Conservation (phyloP, 2,797 vertebrate species). For the Urosaurus nigricauda region DNA sequence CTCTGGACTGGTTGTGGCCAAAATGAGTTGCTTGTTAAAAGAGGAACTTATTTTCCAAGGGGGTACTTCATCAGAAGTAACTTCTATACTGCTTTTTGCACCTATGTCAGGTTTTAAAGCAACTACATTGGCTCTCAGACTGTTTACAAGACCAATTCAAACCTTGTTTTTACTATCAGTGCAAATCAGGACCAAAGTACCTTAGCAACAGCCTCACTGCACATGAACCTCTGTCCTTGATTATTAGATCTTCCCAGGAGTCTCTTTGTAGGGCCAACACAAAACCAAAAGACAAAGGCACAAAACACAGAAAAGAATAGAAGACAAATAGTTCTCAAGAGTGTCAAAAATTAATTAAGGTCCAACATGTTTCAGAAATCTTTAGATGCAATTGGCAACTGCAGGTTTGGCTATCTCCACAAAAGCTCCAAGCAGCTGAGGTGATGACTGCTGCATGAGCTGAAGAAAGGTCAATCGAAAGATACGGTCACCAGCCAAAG, state of each 20-base stretch:
- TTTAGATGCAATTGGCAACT: background rate
- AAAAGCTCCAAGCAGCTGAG: background rate
- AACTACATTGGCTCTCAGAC: background rate
- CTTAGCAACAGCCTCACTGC: background rate
- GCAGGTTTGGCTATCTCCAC: background rate
- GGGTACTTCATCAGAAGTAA: background rate
- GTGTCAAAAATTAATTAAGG: background rate
- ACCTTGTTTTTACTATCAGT: background rate
- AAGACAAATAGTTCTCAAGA: background rate
- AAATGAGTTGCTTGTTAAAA: background rate
- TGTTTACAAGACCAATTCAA: background rate
- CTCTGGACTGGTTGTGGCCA: background rate
- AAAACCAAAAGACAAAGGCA: background rate
- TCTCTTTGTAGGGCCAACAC: background rate
- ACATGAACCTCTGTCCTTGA: background rate
- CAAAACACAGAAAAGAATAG: background rate
- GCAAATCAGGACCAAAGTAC: background rate
- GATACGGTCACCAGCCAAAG: background rate
- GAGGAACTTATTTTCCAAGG: background rate
- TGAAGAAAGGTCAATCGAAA: background rate
- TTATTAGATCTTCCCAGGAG: background rate
- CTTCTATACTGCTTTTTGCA: background rate
- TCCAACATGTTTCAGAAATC: background rate
- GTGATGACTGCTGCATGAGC: background rate
- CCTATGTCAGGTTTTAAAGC: background rate